Evolutionary conservation across 2,888 invertebrate species (phyloP), one percentile per base, ranked within the genome.

Genomic region (Lasioglossum pauxillum): DNA sequence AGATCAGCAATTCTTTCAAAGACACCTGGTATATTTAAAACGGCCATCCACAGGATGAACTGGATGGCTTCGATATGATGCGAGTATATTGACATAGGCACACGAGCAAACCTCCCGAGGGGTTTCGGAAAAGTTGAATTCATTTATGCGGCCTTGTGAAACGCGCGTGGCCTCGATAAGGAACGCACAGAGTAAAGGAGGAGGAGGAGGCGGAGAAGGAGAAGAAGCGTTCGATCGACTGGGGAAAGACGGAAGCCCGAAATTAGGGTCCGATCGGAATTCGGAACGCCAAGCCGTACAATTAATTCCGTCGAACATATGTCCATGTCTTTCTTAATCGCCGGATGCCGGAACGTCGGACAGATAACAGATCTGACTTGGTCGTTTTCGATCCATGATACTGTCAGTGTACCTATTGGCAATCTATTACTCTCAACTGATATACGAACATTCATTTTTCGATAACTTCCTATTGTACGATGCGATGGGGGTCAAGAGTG

Each of bases 111-210:
- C 10, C 12, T 38, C 74, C 16, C 78, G 1, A 10, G 73, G 46
- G 60, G 44, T 44, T 38, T 27, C 23, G 23, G 38, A 69, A 64
- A 76, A 75, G 23, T 78, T 46, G 60, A 75, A 80, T 80, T 77
- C 69, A 57, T n/a, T 38, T 67, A 69, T 23, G 10, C 67, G n/a
- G 19, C 41, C 23, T 27, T 5, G 60, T 27, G 60, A 60, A 27
- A 27, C 27, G 27, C 16, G 27, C 31, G 64, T 31, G 67, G 19
- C 35, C 67, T 67, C 67, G 67, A 35, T 35, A 67, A 35, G 31
- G 23, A 23, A 10, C 8, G 7, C 53, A 10, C 3, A 4, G n/a
- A n/a, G 53, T 0, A 53, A 0, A 53, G 19, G 2, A 19, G 19
- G 23, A 49, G 19, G 7, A 23, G 19, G 23, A 53, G 19, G 7